Conservation (phyloP, 2,888 invertebrate species). For the Thereva nobilitata region DNA sequence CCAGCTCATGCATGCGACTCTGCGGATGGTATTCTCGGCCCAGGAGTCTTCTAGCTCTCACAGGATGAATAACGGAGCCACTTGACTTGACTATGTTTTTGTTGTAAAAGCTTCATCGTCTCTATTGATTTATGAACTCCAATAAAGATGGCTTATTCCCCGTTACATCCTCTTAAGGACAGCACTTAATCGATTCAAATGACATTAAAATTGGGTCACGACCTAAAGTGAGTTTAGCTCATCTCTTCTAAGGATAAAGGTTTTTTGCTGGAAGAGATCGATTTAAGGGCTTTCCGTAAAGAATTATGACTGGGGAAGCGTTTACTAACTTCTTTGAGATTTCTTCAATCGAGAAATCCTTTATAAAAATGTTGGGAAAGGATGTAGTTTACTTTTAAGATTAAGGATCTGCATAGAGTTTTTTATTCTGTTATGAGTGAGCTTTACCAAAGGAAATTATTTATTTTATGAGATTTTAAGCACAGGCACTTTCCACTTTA, state of each 20-base stretch:
- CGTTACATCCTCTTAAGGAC: neutral
- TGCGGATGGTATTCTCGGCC: neutral
- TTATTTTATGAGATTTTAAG: no score
- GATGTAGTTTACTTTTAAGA: no score
- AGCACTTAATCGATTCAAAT: conserved; percentile 29
- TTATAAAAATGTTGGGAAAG: no score
- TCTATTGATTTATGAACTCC: conserved; percentile 33
- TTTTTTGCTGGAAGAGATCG: neutral
- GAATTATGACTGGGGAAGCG: no score
- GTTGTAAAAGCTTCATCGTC: conserved; percentile 10
- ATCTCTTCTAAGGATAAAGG: neutral
- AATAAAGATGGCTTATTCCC: conserved; percentile 14
- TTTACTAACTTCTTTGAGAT: no score
- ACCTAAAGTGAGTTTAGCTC: neutral
- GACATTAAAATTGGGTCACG: conserved; percentile 21
- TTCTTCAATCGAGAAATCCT: no score
- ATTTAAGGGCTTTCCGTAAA: no score
- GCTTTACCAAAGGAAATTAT: no score
- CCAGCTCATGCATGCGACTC: neutral
- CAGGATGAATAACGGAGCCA: neutral
- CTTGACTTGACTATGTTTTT: conserved; percentile 19
- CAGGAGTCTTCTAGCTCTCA: no score
- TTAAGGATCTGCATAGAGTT: no score
- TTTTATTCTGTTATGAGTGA: no score
- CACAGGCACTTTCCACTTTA: no score